Percentiles rank a stretch among this genome's conserved stretches.
Evolutionary conservation across 2,113 vertebrate species (phyloP).

Genomic region (Sander vitreus): DNA sequence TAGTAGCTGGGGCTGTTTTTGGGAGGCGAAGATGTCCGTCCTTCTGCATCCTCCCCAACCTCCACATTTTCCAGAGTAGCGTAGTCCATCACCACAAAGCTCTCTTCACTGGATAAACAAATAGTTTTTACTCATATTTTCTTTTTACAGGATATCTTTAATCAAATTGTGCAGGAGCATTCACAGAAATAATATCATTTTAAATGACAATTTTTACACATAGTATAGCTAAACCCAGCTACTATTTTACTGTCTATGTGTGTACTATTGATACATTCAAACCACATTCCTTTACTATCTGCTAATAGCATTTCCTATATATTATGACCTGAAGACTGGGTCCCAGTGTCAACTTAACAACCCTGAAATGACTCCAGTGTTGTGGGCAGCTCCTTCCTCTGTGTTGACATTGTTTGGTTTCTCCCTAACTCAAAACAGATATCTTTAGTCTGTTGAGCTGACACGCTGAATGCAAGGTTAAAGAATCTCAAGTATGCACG

Average conservation of each 20-base stretch:
- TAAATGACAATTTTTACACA: not conserved
- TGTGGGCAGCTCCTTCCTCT: conserved; percentile 36
- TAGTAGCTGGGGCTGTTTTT: conserved; percentile 65
- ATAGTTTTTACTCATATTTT: not conserved
- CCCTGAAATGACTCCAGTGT: conserved; percentile 55
- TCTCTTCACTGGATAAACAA: conserved; percentile 87
- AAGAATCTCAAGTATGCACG: conserved; percentile 76
- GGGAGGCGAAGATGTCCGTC: conserved; percentile 43
- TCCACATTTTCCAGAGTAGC: conserved; percentile 88
- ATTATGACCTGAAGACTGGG: conserved; percentile 11
- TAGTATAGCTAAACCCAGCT: not conserved
- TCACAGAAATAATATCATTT: not conserved
- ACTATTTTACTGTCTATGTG: not conserved
- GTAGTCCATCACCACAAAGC: conserved; percentile 89
- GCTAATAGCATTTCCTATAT: conserved; percentile 10
- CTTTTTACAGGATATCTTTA: not conserved
- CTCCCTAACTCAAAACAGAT: conserved; percentile 75
- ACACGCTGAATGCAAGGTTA: conserved; percentile 57
- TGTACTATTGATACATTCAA: not conserved
- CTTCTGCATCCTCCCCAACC: conserved; percentile 77
- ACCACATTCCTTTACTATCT: conserved; percentile 1
- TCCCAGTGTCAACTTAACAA: conserved; percentile 6
- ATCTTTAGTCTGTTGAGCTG: conserved; percentile 51
- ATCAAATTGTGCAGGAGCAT: not conserved
- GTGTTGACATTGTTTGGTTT: conserved; percentile 71